Evolutionary conservation across 2,113 vertebrate genomes (phyloP), one percentile per base, ranked within the genome.

Genomic region (Galemys pyrenaicus): DNA sequence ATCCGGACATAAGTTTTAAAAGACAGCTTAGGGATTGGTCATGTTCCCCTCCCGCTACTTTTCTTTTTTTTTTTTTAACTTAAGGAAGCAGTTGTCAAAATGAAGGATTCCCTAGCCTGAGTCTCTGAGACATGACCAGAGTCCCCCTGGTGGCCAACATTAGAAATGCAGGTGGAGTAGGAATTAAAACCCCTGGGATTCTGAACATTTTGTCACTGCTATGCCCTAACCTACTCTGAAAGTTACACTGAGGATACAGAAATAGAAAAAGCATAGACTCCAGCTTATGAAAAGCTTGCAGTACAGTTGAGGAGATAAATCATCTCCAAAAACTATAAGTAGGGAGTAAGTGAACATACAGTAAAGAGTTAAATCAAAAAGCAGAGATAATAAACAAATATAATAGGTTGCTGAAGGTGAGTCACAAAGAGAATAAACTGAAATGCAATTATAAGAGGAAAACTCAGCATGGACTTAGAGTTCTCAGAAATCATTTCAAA

Each of bases 401-500:
- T 70, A 41, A 80, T 49, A 9, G 32, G 35, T 37, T 16, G 4
- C 16, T 78, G 51, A 77, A 44, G 11, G 20, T 20, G 28, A 77
- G 11, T 26, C 15, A 44, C 54, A 67, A 86, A 86, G 35, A 88
- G 9, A 54, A 46, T 11, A 19, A 10, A 22, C 16, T 41, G 2
- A 68, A 80, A 92, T 37, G 20, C 68, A 83, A 85, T 49, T 41
- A 49, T 26, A 60, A 68, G 77, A 39, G 44, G 9, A 3, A 26
- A 51, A 6, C 28, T 60, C 92, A 92, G 11, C 0, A 9, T 35
- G n/a, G 32, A 54, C 49, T 87, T 54, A 37, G 2, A 46, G 35
- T 70, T 86, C 89, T 75, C 68, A 89, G 74, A 73, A 88, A 84
- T 81, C 39, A 65, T 65, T 75, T 79, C 44, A 30, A 87, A 71